Evolutionary conservation across 2,888 invertebrate genomes (phyloP).

Genomic region (Caradrina kadenii): DNA sequence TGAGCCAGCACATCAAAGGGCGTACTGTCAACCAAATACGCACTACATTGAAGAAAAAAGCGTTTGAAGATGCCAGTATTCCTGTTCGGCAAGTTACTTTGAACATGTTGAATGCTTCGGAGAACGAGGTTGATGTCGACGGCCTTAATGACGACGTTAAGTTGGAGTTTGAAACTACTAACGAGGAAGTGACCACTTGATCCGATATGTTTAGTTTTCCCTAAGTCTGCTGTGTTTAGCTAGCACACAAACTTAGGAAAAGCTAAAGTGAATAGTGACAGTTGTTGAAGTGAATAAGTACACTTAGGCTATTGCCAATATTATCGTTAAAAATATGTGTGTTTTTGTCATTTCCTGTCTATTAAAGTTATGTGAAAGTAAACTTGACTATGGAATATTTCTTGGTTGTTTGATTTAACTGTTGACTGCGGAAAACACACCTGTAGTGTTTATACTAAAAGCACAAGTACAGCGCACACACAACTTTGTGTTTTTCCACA

Average conservation of each 20-base stretch:
- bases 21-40: conserved; percentile 92
- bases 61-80: conserved; percentile 96
- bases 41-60: conserved; percentile 96
- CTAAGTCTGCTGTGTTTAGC: conserved; percentile 23
- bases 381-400: conserved; percentile 6
- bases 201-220: conserved; percentile 43
- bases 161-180: conserved; percentile 94
- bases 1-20: conserved; percentile 52
- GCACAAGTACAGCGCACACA: no score
- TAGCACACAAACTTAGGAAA: conserved; percentile 18
- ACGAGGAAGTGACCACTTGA: conserved; percentile 94
- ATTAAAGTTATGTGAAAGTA: neutral
- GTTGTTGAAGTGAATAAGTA: conserved; percentile 25
- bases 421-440: no score
- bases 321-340: conserved; percentile 28
- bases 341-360: conserved; percentile 7
- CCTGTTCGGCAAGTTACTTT: conserved; percentile 95
- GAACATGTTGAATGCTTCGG: conserved; percentile 97
- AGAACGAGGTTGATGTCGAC: conserved; percentile 97
- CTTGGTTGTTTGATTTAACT: neutral
- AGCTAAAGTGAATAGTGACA: conserved; percentile 32
- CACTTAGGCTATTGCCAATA: conserved; percentile 12
- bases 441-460: no score
- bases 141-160: conserved; percentile 95
- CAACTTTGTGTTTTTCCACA: no score